Evolutionary conservation across 1,140 invertebrate species (phyloP), one percentile per base, ranked within the genome.

Genomic region (Sarcophaga peregrina): DNA sequence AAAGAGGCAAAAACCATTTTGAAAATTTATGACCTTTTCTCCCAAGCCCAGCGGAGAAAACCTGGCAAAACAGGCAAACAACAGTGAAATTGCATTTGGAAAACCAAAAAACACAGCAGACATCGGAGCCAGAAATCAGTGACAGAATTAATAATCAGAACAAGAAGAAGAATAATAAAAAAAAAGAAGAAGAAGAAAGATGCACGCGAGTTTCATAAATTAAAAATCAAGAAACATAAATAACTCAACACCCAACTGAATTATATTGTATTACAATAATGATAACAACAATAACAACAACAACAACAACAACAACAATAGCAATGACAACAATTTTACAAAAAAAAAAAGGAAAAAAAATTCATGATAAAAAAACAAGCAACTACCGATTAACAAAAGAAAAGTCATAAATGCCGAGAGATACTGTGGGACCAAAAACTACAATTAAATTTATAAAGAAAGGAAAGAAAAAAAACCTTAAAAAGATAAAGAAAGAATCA

Each of bases 141-240:
- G 4, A 37, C 25, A 37, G 25, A 37, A 37, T 37, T 37, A 4
- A 37, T 37, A 37, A 37, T 37, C 25, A 37, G 25, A 58, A 7
- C 54, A 13, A 58, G 54, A 58, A 3, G n/a, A n/a, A 58, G 13
- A 4, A 58, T 7, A 58, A 15, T n/a, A 58, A 15, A 15, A 58
- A 58, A 20, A 15, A 68, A 20, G 20, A 68, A 20, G 17, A 68
- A 68, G 17, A 68, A 68, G 17, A 68, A n/a, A 20, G 62, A 68
- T 68, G 62, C 62, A 68, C 62, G 62, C 62, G 62, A 68, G n/a
- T 68, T 68, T 68, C 62, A 68, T 68, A 68, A 68, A 68, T 68
- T 68, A 68, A 68, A 58, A 68, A 68, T 20, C 62, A 68, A 68
- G 62, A 68, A 68, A 20, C 62, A 68, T 68, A 68, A 68, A 68